Conservation (phyloP, 2,113 vertebrate genomes). For the Corythornis madagascariensis region DNA sequence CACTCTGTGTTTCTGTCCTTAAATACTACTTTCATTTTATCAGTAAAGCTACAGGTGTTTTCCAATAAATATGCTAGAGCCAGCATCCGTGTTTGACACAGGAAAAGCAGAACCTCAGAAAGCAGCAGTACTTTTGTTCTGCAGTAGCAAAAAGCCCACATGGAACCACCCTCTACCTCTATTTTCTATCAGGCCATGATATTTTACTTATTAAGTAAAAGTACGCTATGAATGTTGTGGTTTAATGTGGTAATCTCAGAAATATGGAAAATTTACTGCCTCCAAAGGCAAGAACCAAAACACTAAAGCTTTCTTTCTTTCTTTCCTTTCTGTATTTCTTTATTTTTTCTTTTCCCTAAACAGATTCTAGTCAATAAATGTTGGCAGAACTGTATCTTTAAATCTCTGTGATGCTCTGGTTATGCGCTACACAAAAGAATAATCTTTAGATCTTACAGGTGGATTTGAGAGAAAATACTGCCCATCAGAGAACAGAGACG, state of each 20-base stretch:
- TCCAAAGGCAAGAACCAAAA: neutral
- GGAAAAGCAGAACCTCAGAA: neutral
- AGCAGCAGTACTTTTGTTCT: neutral
- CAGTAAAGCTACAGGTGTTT: neutral
- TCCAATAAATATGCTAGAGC: neutral
- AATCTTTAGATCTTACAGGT: neutral
- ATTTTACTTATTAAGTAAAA: neutral
- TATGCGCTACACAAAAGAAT: neutral
- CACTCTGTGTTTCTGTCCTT: neutral
- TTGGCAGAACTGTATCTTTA: neutral
- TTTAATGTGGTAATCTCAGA: neutral
- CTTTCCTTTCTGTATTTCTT: neutral
- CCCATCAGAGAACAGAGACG: neutral
- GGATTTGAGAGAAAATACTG: neutral
- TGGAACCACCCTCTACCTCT: rapidly evolving
- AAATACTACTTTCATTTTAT: neutral
- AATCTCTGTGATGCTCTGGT: neutral
- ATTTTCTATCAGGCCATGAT: neutral
- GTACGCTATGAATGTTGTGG: neutral
- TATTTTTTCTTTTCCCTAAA: neutral
- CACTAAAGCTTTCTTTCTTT: neutral
- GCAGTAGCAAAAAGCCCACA: neutral
- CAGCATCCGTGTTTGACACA: rapidly evolving
- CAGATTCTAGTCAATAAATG: neutral
- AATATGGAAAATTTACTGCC: neutral